These are phyloP conservation scores for Anas bahamensis DNA, from an alignment of 2,797 vertebrate species.

Conservation along the genomic window DNA sequence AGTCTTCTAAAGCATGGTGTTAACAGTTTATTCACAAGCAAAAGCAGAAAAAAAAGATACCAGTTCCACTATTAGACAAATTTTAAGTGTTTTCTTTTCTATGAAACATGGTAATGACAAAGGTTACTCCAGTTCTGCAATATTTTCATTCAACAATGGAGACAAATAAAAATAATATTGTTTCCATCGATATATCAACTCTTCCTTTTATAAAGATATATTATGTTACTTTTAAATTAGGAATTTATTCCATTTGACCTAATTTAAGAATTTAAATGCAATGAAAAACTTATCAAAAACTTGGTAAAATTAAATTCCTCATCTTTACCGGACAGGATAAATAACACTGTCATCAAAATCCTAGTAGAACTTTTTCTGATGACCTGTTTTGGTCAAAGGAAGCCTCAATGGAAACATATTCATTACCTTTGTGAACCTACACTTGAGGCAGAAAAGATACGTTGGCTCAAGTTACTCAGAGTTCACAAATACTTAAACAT, in stretches of 20 bases:
- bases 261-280: background rate
- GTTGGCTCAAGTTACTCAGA: background rate
- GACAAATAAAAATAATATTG: background rate
- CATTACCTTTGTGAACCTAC: background rate
- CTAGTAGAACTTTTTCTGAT: background rate
- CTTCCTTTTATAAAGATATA: background rate
- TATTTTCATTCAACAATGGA: background rate
- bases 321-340: background rate
- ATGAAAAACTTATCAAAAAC: background rate
- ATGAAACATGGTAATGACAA: background rate
- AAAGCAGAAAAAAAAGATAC: background rate
- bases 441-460: background rate
- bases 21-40: background rate
- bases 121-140: background rate
- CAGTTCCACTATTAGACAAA: background rate
- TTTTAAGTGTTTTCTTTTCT: background rate
- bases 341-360: background rate
- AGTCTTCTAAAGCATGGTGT: background rate
- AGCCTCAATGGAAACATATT: background rate
- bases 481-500: background rate
- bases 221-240: no score
- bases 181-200: background rate
- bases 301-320: background rate
- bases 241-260: background rate
- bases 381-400: background rate